Conservation (phyloP, 2,113 vertebrate species). For the Poeciliopsis retropinna region DNA sequence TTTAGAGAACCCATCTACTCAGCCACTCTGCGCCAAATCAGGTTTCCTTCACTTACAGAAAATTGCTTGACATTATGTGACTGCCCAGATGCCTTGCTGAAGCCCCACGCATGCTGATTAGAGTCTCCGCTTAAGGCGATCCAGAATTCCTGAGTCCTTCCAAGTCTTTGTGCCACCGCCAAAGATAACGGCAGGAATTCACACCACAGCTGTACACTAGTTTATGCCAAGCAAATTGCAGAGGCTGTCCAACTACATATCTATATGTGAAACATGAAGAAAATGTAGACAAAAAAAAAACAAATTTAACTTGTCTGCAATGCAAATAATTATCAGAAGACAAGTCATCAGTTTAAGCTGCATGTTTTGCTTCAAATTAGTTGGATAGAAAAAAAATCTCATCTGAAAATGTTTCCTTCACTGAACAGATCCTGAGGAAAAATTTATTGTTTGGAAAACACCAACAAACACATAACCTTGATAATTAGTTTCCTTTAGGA, state of each 20-base stretch:
- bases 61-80: conserved; percentile 74
- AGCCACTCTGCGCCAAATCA: conserved; percentile 50
- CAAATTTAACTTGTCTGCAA: conserved; percentile 14
- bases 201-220: conserved; percentile 49
- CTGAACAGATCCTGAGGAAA: conserved; percentile 16
- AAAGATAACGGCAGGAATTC: conserved; percentile 62
- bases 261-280: conserved; percentile 25
- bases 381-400: neutral
- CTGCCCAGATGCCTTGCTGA: conserved; percentile 50
- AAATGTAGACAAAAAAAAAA: conserved; percentile 26
- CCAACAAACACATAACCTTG: conserved; percentile 16
- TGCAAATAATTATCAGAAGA: conserved; percentile 21
- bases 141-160: conserved; percentile 69
- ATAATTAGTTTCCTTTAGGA: conserved; percentile 1
- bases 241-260: conserved; percentile 52
- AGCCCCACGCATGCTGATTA: conserved; percentile 72
- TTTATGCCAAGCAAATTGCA: conserved; percentile 47
- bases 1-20: conserved; percentile 45
- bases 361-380: neutral
- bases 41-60: conserved; percentile 65
- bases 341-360: neutral
- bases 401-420: neutral
- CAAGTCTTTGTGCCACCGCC: conserved; percentile 73
- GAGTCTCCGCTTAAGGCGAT: conserved; percentile 66
- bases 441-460: conserved; percentile 12